Conservation (phyloP, 2,113 vertebrate species). For the Elachura formosa region DNA sequence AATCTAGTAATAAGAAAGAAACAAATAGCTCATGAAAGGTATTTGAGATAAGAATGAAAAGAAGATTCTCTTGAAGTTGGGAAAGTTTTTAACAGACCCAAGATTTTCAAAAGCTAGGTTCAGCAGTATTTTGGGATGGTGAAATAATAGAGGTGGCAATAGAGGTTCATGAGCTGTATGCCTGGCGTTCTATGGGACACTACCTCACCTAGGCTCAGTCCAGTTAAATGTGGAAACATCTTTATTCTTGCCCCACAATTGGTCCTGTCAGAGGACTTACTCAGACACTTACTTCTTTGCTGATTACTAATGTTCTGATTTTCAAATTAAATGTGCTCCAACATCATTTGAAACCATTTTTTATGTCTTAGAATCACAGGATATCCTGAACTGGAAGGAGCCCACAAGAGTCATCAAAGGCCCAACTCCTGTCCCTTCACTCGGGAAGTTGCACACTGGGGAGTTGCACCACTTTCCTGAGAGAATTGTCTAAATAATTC, state of each 20-base stretch:
- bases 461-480: neutral
- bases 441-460: no score
- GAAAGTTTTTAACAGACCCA: neutral
- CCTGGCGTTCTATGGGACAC: neutral
- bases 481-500: neutral
- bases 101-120: neutral
- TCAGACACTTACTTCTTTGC: neutral
- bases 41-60: neutral
- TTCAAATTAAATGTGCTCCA: neutral
- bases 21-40: neutral
- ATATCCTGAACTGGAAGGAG: neutral
- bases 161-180: neutral
- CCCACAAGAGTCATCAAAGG: neutral
- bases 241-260: neutral
- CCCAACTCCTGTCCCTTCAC: neutral
- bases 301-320: neutral
- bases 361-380: neutral
- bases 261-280: neutral
- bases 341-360: neutral
- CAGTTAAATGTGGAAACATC: fast-evolving
- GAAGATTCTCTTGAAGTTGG: neutral
- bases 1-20: neutral
- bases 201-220: neutral
- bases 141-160: neutral
- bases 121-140: neutral